A percentile compares a stretch with the other conserved stretches of the same genome.
Evolutionary conservation across 2,113 vertebrate genomes (phyloP).

Genomic region (Phycodurus eques): DNA sequence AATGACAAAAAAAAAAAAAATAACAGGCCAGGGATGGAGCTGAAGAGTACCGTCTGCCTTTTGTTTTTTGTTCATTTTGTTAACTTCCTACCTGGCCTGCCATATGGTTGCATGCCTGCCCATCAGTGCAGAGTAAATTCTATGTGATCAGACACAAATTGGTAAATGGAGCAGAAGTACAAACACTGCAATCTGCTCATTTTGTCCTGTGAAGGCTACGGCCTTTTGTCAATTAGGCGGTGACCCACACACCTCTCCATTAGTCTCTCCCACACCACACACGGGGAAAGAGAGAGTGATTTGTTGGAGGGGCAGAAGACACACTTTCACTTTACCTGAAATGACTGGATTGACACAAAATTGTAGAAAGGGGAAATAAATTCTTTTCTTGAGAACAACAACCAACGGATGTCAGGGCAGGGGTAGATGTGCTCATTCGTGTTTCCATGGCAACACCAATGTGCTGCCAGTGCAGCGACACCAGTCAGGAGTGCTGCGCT

Average conservation of each 20-base stretch:
- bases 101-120: conserved; percentile 32
- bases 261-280: conserved; percentile 35
- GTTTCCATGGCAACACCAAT: conserved; percentile 76
- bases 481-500: conserved; percentile 48
- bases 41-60: conserved; percentile 16
- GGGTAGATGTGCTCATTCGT: conserved; percentile 58
- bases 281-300: not conserved
- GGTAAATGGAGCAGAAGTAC: conserved; percentile 70
- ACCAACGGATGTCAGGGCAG: conserved; percentile 53
- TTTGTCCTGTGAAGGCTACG: conserved; percentile 2
- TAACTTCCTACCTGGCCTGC: conserved; percentile 22
- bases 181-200: conserved; percentile 64
- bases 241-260: conserved; percentile 27
- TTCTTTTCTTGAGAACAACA: conserved; percentile 42
- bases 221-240: conserved; percentile 4
- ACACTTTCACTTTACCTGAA: conserved; percentile 1
- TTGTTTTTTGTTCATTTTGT: conserved; percentile 20
- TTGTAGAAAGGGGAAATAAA: not conserved
- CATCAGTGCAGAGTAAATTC: conserved; percentile 40
- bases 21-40: conserved; percentile 9
- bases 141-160: conserved; percentile 51
- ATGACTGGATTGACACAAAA: not conserved
- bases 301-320: not conserved
- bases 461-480: conserved; percentile 68
- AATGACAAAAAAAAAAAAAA: not conserved